Percentiles rank a stretch among this genome's conserved stretches.
These are phyloP conservation scores for Chrysochloris asiatica DNA, from an alignment of 2,113 vertebrate genomes.

Conservation along the genomic window DNA sequence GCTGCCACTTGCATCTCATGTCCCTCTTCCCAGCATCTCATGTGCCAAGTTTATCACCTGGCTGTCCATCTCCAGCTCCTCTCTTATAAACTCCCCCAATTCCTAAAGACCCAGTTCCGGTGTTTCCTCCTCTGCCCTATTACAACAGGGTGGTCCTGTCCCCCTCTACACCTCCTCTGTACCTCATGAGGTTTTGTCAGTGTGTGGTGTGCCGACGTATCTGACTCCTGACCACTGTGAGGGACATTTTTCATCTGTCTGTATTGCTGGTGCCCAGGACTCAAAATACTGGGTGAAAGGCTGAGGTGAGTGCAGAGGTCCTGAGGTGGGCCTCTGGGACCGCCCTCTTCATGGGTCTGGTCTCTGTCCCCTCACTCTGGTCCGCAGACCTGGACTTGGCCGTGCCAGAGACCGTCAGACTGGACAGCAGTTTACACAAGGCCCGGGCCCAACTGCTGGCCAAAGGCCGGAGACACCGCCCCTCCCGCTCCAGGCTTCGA, in stretches of 20 bases:
- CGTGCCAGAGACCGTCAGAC: constrained; percentile 92
- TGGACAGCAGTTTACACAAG: constrained; percentile 95
- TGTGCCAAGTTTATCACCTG: no score
- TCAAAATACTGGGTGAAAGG: not conserved
- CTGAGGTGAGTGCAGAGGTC: not conserved
- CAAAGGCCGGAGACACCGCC: constrained; percentile 88
- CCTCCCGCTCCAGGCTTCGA: constrained; percentile 90
- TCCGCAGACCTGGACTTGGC: constrained; percentile 91
- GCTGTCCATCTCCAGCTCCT: not conserved
- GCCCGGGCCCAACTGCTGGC: constrained; percentile 91
- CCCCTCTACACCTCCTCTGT: not conserved
- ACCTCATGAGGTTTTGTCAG: not conserved
- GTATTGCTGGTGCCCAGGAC: rapidly evolving
- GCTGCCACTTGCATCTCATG: not conserved
- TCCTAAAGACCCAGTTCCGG: not conserved
- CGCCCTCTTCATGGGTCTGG: not conserved
- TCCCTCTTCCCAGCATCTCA: not conserved
- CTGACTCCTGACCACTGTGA: not conserved
- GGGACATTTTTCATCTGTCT: not conserved
- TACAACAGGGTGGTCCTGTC: not conserved
- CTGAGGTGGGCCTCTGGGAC: not conserved
- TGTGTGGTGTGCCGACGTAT: not conserved
- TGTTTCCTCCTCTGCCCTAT: not conserved
- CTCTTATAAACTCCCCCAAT: not conserved
- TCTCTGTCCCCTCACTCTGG: constrained; percentile 42